phyloP scores from a whole-genome alignment of 2,888 invertebrate genomes.

The Geotrupes spiniger region DNA sequence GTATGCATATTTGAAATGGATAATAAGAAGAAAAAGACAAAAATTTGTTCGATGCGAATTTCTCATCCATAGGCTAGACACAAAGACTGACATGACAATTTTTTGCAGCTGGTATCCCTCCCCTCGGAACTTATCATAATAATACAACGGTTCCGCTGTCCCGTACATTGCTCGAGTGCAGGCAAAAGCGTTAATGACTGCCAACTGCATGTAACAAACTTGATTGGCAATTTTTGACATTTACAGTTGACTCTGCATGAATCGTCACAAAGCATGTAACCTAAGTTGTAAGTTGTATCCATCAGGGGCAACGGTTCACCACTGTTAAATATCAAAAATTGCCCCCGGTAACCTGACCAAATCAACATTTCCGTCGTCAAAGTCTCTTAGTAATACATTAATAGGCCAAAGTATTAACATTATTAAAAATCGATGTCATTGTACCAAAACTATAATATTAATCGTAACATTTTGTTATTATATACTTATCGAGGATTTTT shows the following conservation, averaged over 20 bases:
- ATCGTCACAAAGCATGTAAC: slow-evolving; percentile 27
- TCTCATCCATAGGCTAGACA: not conserved
- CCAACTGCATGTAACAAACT: slow-evolving; percentile 38
- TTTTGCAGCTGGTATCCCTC: slow-evolving; percentile 44
- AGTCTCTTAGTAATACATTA: slow-evolving; percentile 8
- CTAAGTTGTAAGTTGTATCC: too few species aligned
- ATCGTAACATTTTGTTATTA: too few species aligned
- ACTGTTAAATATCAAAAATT: not conserved
- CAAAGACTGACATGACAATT: slow-evolving; percentile 37
- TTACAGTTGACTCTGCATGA: slow-evolving; percentile 21
- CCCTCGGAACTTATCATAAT: slow-evolving; percentile 30
- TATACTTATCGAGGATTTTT: too few species aligned
- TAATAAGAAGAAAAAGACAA: too few species aligned
- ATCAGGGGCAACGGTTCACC: too few species aligned
- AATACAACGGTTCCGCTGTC: slow-evolving; percentile 43
- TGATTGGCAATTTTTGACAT: slow-evolving; percentile 42
- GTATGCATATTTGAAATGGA: too few species aligned
- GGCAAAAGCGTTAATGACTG: slow-evolving; percentile 43
- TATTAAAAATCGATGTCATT: not conserved
- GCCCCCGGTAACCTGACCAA: not conserved
- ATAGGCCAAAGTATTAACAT: not conserved
- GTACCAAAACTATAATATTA: not conserved
- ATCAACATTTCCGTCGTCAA: slow-evolving; percentile 11
- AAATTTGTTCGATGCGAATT: too few species aligned
- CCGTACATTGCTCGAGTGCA: slow-evolving; percentile 36